Conservation (phyloP, 2,113 vertebrate species). For the Menidia beryllina region DNA sequence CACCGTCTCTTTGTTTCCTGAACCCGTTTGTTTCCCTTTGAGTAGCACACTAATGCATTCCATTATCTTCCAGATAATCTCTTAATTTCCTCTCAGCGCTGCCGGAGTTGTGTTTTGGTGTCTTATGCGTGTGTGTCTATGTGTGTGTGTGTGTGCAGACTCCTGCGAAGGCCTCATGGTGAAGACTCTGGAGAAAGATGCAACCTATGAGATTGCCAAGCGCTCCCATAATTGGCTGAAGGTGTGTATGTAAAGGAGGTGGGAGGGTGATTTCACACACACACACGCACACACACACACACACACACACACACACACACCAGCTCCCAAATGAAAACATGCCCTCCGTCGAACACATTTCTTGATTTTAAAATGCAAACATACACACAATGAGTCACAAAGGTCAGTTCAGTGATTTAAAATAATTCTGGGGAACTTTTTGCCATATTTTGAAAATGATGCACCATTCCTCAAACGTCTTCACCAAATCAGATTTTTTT, state of each 20-base stretch:
- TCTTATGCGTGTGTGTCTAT: constrained; percentile 38
- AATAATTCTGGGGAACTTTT: too few relatives aligned
- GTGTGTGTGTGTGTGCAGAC: constrained; percentile 77
- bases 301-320: too few relatives aligned
- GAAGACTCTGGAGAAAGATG: constrained; percentile 90
- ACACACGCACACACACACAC: background rate
- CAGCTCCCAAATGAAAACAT: too few relatives aligned
- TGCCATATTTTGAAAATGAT: too few relatives aligned
- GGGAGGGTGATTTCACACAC: constrained; percentile 52
- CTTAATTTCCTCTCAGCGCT: constrained; percentile 65
- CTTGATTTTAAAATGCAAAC: too few relatives aligned
- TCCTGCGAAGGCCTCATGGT: constrained; percentile 95
- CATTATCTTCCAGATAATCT: constrained; percentile 67
- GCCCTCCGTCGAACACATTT: too few relatives aligned
- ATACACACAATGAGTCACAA: too few relatives aligned
- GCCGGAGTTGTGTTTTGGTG: constrained; percentile 29
- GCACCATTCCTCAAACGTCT: too few relatives aligned
- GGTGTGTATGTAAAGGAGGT: constrained; percentile 74
- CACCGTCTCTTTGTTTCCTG: constrained; percentile 19
- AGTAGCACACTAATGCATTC: constrained; percentile 42
- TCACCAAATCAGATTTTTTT: too few relatives aligned
- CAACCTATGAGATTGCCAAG: constrained; percentile 94
- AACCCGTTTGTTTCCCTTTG: constrained; percentile 34
- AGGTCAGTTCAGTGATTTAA: too few relatives aligned
- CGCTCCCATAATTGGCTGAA: constrained; percentile 95